Evolutionary conservation across 2,797 vertebrate genomes (phyloP).

Genomic region (Emydoidea blandingii): DNA sequence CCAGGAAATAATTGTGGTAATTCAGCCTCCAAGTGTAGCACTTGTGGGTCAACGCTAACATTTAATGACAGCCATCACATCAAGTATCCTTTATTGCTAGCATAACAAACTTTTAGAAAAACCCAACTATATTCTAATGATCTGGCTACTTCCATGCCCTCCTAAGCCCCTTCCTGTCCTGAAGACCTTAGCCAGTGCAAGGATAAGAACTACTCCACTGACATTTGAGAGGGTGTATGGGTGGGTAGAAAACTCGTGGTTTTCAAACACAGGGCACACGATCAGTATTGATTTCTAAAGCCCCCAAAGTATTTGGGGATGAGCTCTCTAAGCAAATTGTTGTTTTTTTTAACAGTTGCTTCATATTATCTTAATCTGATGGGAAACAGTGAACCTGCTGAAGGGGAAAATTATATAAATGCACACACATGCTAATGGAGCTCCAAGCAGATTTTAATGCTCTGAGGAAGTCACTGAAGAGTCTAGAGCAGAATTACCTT

Average conservation of each 20-base stretch:
- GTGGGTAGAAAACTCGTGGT: neutral
- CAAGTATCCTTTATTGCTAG: neutral
- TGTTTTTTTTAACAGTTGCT: constrained; percentile 1
- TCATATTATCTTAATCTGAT: neutral
- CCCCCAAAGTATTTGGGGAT: neutral
- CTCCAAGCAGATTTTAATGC: neutral
- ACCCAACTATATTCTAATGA: neutral
- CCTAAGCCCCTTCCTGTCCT: neutral
- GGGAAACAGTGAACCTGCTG: neutral
- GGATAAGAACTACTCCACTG: neutral
- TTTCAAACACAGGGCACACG: neutral
- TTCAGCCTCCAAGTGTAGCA: neutral
- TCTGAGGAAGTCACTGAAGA: neutral
- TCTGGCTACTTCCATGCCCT: neutral
- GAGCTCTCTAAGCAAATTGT: neutral
- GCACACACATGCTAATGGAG: neutral
- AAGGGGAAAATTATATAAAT: neutral
- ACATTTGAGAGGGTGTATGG: neutral
- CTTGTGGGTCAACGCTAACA: neutral
- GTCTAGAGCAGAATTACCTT: constrained; percentile 78
- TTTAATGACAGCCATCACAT: neutral
- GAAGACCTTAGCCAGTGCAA: neutral
- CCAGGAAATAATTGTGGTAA: neutral
- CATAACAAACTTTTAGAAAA: neutral
- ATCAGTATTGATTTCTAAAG: constrained; percentile 10